Evolutionary conservation across 2,888 invertebrate genomes (phyloP).

Genomic region (Drosophila helvetica): DNA sequence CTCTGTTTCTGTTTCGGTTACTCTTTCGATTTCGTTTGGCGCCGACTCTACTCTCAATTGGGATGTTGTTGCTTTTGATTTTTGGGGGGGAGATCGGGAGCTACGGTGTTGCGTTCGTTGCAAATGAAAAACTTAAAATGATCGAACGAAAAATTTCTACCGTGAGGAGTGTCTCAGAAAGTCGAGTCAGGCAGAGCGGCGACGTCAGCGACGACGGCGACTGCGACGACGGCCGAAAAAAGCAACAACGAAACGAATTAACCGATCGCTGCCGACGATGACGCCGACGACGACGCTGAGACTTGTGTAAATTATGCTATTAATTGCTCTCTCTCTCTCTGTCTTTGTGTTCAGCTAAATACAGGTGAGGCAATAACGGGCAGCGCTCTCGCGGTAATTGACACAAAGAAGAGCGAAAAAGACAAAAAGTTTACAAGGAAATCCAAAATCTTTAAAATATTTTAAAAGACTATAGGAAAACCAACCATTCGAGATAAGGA

Average conservation of each 20-base stretch:
- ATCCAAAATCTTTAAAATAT: neutral
- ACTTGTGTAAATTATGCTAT: conserved; percentile 70
- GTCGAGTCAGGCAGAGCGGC: conserved; percentile 11
- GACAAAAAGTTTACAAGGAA: neutral
- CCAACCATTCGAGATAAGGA: too few relatives aligned
- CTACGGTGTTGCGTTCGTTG: conserved; percentile 79
- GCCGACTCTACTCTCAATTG: conserved; percentile 44
- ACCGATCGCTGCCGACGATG: conserved; percentile 55
- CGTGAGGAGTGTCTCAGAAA: conserved; percentile 39
- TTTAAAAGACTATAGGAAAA: neutral
- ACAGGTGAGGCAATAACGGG: neutral
- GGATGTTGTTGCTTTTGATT: conserved; percentile 29
- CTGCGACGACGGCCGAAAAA: conserved; percentile 28
- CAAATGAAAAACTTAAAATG: conserved; percentile 84
- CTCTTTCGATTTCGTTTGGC: conserved; percentile 61
- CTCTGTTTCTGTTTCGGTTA: conserved; percentile 37
- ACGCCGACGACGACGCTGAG: conserved; percentile 1
- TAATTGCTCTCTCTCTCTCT: conserved; percentile 45
- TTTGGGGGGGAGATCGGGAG: conserved; percentile 28
- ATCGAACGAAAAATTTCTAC: conserved; percentile 83
- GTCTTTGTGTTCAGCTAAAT: conserved; percentile 18
- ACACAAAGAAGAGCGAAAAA: too few relatives aligned
- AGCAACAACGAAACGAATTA: conserved; percentile 38
- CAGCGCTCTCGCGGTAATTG: neutral
- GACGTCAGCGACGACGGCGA: neutral